A percentile compares a stretch with the other conserved stretches of the same genome.
phyloP scores from a whole-genome alignment of 2,113 vertebrate genomes.

The Dromas ardeola region DNA sequence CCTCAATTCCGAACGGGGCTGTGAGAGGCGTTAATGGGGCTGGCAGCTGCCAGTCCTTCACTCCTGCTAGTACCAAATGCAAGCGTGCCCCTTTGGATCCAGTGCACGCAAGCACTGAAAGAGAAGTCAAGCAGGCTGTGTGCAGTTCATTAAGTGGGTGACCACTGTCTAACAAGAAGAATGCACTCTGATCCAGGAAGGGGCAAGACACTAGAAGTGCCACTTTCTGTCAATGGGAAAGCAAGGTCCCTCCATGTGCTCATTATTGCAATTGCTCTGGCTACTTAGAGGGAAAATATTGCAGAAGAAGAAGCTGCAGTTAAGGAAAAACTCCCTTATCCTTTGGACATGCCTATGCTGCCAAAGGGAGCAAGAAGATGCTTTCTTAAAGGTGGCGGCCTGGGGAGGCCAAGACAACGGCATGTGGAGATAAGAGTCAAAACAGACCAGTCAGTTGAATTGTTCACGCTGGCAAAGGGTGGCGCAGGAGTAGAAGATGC shows the following conservation, averaged over 20 bases:
- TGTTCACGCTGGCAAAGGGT: not conserved
- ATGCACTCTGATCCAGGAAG: not conserved
- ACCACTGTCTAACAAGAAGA: not conserved
- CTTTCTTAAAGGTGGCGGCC: not conserved
- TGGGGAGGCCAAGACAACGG: not conserved
- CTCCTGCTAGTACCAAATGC: not conserved
- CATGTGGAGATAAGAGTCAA: not conserved
- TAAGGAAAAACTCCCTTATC: not conserved
- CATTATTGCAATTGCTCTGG: not conserved
- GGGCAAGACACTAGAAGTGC: not conserved
- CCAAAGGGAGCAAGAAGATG: not conserved
- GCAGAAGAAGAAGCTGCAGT: not conserved
- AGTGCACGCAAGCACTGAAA: accelerated
- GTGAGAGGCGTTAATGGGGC: not conserved
- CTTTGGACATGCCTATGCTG: not conserved
- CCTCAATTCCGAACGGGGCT: not conserved
- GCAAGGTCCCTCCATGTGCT: not conserved
- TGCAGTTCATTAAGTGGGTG: not conserved
- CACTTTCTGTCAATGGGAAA: not conserved
- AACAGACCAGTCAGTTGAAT: not conserved
- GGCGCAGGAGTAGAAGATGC: not conserved
- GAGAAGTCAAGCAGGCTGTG: not conserved
- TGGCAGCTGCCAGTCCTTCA: not conserved
- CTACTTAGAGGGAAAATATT: not conserved
- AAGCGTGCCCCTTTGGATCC: not conserved